Percentiles rank a stretch among this genome's conserved stretches.
phyloP scores from a whole-genome alignment of 2,797 vertebrate species.

The Phyllotis vaccarum region DNA sequence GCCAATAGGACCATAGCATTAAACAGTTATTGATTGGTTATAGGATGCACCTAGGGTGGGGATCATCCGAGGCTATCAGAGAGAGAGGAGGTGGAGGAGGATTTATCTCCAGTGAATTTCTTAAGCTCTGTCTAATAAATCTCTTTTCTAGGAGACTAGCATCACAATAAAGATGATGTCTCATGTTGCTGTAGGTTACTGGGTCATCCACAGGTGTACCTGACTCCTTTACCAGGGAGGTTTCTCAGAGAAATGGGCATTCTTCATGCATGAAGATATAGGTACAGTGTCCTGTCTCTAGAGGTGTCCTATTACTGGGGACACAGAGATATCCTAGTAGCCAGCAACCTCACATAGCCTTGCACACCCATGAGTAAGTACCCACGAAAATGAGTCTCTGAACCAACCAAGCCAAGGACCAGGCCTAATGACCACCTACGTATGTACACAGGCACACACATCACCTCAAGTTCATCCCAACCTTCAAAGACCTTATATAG shows the following conservation, averaged over 20 bases:
- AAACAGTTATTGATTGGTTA: neutral
- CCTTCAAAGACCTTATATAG: neutral
- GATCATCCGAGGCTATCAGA: neutral
- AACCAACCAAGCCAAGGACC: neutral
- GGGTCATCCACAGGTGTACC: neutral
- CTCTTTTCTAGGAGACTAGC: neutral
- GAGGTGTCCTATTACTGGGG: neutral
- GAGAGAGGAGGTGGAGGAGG: neutral
- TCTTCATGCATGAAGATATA: neutral
- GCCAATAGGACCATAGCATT: neutral
- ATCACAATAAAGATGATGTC: neutral
- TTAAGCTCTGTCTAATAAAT: neutral
- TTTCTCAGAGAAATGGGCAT: neutral
- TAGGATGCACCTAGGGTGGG: neutral
- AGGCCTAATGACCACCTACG: neutral
- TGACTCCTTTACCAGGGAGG: neutral
- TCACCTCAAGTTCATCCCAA: neutral
- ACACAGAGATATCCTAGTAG: neutral
- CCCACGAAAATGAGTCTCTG: neutral
- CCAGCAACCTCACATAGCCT: neutral
- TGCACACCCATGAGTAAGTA: neutral
- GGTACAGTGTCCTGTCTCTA: neutral
- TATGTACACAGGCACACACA: neutral
- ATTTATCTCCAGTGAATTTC: neutral
- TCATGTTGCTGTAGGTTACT: neutral